phyloP scores from a whole-genome alignment of 2,888 invertebrate species.

The Biston stratarius region DNA sequence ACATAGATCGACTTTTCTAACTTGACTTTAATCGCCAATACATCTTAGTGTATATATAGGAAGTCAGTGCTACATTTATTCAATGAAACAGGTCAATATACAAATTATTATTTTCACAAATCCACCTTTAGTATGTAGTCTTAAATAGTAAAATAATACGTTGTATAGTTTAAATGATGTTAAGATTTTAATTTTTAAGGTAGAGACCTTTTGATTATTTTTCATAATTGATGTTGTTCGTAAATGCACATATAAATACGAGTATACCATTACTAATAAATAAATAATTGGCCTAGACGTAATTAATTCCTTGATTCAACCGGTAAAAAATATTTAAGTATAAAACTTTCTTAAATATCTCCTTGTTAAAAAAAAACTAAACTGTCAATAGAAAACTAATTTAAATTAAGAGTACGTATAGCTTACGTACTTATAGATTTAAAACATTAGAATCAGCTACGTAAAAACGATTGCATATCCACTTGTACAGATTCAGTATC shows the following conservation, averaged over 20 bases:
- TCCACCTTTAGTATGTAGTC: too few species aligned
- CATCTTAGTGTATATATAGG: too few species aligned
- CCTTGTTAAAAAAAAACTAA: not conserved
- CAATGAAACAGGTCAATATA: too few species aligned
- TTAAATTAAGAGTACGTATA: not conserved
- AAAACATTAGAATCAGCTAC: conserved; percentile 2
- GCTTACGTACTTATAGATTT: conserved; percentile 22
- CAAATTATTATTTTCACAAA: too few species aligned
- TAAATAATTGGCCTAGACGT: not conserved
- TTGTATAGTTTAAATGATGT: too few species aligned
- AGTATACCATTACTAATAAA: not conserved
- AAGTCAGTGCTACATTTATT: too few species aligned
- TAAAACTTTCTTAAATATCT: conserved; percentile 8
- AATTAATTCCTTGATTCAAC: conserved; percentile 25
- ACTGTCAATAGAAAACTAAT: conserved; percentile 1
- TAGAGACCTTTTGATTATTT: too few species aligned
- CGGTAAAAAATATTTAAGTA: conserved; percentile 20
- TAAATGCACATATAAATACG: not conserved
- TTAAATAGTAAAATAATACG: too few species aligned
- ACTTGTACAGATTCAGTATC: not conserved
- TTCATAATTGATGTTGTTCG: not conserved
- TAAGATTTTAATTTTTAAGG: too few species aligned
- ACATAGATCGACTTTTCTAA: too few species aligned
- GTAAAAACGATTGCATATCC: conserved; percentile 9
- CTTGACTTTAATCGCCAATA: too few species aligned